Evolutionary conservation across 1,140 invertebrate species (phyloP).

Genomic region (Holcopasites calliopsidis): DNA sequence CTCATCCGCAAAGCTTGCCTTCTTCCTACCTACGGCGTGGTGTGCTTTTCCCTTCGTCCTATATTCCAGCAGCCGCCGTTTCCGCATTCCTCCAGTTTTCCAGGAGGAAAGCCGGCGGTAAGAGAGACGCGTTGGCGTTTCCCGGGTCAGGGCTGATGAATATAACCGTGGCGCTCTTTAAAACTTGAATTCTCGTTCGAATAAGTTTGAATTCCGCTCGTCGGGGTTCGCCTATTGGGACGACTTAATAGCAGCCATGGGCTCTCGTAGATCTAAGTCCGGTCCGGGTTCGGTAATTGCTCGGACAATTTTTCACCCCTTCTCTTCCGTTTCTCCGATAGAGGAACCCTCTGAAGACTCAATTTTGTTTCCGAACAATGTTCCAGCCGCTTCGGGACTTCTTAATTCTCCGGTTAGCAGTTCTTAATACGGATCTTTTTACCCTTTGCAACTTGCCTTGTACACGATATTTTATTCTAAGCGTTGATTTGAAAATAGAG

Average conservation of each 20-base stretch:
- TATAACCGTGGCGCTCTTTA: neutral
- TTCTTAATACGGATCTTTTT: no score
- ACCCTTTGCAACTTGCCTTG: no score
- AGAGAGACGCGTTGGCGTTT: neutral
- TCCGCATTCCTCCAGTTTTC: conserved; percentile 9
- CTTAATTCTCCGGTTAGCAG: no score
- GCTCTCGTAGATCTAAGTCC: neutral
- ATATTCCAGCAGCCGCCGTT: conserved; percentile 17
- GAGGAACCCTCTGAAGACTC: neutral
- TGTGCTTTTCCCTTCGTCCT: conserved; percentile 2
- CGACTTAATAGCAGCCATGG: conserved; percentile 1
- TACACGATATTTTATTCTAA: no score
- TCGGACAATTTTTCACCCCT: neutral
- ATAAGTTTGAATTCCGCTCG: neutral
- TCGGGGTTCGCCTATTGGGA: neutral
- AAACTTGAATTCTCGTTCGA: neutral
- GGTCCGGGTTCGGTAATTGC: neutral
- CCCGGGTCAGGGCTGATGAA: neutral
- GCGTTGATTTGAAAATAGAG: no score
- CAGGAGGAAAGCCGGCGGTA: neutral
- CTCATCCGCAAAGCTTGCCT: conserved; percentile 1
- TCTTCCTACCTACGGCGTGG: neutral
- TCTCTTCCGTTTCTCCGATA: neutral
- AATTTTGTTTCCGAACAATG: neutral
- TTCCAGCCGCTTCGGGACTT: no score